Conservation (phyloP, 2,888 invertebrate genomes). For the Cistogaster globosa region DNA sequence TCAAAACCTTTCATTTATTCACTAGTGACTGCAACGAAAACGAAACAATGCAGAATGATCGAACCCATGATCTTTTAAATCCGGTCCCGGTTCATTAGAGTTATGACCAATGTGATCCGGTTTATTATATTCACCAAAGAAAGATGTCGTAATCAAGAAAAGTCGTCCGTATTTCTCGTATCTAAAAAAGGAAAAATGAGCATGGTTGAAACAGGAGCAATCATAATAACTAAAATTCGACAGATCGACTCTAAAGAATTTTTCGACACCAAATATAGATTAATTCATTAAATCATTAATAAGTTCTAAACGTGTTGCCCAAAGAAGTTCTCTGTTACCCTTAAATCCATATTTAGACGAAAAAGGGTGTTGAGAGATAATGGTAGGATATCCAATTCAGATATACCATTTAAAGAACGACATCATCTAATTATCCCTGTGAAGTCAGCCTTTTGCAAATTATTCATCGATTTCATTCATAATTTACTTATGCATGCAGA, state of each 20-base stretch:
- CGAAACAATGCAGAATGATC: background rate
- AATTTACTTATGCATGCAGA: background rate
- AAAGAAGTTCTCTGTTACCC: background rate
- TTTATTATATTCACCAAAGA: background rate
- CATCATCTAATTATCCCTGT: background rate
- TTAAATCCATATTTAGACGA: background rate
- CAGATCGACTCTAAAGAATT: too few species aligned
- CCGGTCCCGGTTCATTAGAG: background rate
- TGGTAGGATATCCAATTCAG: background rate
- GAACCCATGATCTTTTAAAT: background rate
- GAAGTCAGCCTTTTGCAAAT: background rate
- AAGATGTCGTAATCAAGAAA: background rate
- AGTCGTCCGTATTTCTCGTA: too few species aligned
- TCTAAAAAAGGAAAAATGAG: too few species aligned
- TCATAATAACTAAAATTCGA: background rate
- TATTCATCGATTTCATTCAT: background rate
- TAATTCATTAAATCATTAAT: too few species aligned
- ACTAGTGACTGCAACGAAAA: too few species aligned
- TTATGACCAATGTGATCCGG: background rate
- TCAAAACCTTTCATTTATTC: too few species aligned
- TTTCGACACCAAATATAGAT: too few species aligned
- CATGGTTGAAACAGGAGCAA: background rate
- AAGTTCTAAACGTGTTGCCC: too few species aligned
- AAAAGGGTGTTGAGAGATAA: background rate
- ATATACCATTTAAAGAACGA: background rate